Percentiles rank a stretch among this genome's conserved stretches.
phyloP scores from a whole-genome alignment of 2,113 vertebrate genomes.

The Pygoscelis antarcticus region DNA sequence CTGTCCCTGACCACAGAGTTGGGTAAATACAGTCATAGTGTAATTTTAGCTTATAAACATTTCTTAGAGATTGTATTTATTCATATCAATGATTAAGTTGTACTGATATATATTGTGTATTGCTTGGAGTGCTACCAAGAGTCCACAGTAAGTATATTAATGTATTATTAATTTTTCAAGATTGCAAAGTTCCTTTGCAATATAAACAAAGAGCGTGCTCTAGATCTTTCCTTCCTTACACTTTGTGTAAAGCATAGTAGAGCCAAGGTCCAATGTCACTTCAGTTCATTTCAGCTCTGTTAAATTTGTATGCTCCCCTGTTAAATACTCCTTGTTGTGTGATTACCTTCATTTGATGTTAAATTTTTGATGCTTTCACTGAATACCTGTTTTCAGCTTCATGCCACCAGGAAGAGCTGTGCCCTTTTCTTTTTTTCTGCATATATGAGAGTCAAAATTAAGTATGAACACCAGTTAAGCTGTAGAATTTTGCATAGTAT shows the following conservation, averaged over 20 bases:
- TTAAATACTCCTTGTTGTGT: not conserved
- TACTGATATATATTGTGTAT: not conserved
- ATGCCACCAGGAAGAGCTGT: not conserved
- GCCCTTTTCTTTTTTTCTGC: not conserved
- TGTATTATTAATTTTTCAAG: not conserved
- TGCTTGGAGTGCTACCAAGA: not conserved
- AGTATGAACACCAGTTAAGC: not conserved
- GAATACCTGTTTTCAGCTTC: not conserved
- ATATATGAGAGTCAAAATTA: not conserved
- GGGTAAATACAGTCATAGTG: constrained; percentile 73
- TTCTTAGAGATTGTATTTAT: not conserved
- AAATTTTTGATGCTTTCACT: not conserved
- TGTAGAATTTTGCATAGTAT: not conserved
- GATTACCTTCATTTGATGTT: not conserved
- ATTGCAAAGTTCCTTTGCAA: not conserved
- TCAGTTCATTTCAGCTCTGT: not conserved
- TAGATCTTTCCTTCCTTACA: not conserved
- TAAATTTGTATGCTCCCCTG: not conserved
- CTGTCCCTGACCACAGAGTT: constrained; percentile 61
- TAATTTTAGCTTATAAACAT: constrained; percentile 23
- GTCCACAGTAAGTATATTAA: not conserved
- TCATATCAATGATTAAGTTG: not conserved
- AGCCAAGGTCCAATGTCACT: not conserved
- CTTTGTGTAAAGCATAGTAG: not conserved
- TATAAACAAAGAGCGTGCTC: not conserved